Evolutionary conservation across 2,888 invertebrate species (phyloP).

Genomic region (Arenicola marina): DNA sequence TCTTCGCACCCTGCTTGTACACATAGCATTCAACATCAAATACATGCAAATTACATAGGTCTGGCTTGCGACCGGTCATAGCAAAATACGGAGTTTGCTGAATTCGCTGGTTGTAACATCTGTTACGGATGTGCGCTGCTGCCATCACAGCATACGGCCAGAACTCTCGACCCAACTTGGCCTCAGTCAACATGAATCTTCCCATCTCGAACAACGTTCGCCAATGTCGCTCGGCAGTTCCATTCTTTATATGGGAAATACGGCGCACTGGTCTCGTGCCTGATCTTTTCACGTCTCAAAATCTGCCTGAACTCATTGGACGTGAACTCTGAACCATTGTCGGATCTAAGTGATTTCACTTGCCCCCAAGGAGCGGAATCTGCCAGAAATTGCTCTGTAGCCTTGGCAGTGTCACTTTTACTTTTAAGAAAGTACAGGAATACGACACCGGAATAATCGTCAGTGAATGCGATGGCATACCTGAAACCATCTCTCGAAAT

Average conservation of each 20-base stretch:
- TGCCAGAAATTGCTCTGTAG: too few species aligned
- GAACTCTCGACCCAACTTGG: conserved; percentile 19
- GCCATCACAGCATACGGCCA: conserved; percentile 30
- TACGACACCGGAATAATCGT: conserved; percentile 23
- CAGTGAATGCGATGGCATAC: conserved; percentile 23
- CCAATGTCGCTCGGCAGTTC: conserved; percentile 28
- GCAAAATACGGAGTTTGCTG: conserved; percentile 18
- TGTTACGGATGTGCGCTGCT: conserved; percentile 26
- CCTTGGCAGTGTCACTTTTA: conserved; percentile 28
- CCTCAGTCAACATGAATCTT: conserved; percentile 23
- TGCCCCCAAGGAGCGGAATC: neutral
- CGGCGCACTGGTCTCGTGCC: conserved; percentile 20
- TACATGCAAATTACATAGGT: conserved; percentile 15
- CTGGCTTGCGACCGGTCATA: conserved; percentile 18
- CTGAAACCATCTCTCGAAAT: conserved; percentile 21
- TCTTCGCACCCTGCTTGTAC: conserved; percentile 16
- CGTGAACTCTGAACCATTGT: conserved; percentile 8
- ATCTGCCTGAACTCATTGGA: conserved; percentile 2
- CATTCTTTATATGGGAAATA: conserved; percentile 28
- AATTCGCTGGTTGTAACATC: conserved; percentile 18
- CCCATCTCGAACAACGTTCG: conserved; percentile 29
- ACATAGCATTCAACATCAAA: conserved; percentile 27
- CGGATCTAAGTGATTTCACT: neutral
- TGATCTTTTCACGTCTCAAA: conserved; percentile 10
- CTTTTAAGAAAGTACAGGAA: conserved; percentile 23